Evolutionary conservation across 1,140 invertebrate genomes (phyloP), one percentile per base, ranked within the genome.

Genomic region (Cyclina sinensis): DNA sequence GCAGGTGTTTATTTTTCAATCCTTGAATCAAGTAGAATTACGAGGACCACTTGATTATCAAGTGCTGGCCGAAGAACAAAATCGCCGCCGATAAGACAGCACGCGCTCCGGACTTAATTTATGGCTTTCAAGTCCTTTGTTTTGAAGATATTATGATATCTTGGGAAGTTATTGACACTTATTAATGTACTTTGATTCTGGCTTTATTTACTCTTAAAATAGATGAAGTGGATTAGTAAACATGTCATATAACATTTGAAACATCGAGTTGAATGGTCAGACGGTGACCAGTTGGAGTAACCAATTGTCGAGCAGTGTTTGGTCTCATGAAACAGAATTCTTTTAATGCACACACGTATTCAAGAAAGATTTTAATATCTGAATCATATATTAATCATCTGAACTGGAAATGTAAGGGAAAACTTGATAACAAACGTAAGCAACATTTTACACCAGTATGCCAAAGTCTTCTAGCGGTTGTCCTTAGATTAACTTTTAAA

Each of bases 111-210:
- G 46, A 84, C 82, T 51, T 73, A 51, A 84, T 86, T 86, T 65
- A 86, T 78, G 54, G 74, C 43, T 35, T 62, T 87, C n/a, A 21
- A 80, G 54, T n/a, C 32, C 85, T 87, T 87, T 87, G 76, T 86
- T 87, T 80, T 80, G 70, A 30, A 39, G 62, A 70, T 21, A 48
- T 65, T 65, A 87, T 87, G 35, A 65, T 37, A 37, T 65, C 65
- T 65, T 68, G 79, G 84, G 39, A 9, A 27, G 54, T 32, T 54
- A 78, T 68, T 87, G 85, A 87, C 85, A 87, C 85, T 79, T 80
- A 87, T 87, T 80, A 80, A 87, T 79, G 74, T 70, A 87, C 76
- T 87, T 39, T 51, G 62, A 65, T 65, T 79, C 65, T 62, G 84
- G 68, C 24, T 43, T 59, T 87, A 80, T 87, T 87, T 79, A 80